Conservation (phyloP, 2,888 invertebrate genomes). For the Parnassius orleans region DNA sequence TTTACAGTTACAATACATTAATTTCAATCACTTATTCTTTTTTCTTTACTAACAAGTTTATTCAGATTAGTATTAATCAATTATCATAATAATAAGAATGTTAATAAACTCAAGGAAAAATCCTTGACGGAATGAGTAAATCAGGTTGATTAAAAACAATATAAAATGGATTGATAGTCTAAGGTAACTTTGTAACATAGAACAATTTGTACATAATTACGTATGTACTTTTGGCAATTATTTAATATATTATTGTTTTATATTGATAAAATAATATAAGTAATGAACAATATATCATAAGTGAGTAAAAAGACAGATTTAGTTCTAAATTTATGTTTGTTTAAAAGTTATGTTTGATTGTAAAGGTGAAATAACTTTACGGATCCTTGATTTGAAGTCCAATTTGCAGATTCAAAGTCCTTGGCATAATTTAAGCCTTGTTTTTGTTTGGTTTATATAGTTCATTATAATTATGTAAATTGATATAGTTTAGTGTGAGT, state of each 20-base stretch:
- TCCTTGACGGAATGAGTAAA: constrained; percentile 18
- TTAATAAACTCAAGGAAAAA: constrained; percentile 18
- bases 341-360: not conserved
- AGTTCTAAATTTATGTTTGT: too few relatives aligned
- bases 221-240: too few relatives aligned
- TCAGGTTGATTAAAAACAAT: constrained; percentile 12
- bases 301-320: too few relatives aligned
- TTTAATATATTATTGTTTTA: too few relatives aligned
- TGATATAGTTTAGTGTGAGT: too few relatives aligned
- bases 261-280: too few relatives aligned
- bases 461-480: too few relatives aligned
- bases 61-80: not conserved
- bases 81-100: constrained; percentile 9
- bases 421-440: constrained; percentile 17
- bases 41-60: not conserved
- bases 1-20: too few relatives aligned
- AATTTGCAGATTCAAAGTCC: constrained; percentile 1
- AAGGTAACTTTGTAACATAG: too few relatives aligned
- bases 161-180: not conserved
- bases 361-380: not conserved
- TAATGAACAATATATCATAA: too few relatives aligned
- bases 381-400: constrained; percentile 14
- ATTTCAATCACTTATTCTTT: not conserved
- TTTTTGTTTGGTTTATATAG: not conserved
- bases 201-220: too few relatives aligned